Evolutionary conservation across 2,113 vertebrate genomes (phyloP), one percentile per base, ranked within the genome.

Genomic region (Periophthalmus modestus): DNA sequence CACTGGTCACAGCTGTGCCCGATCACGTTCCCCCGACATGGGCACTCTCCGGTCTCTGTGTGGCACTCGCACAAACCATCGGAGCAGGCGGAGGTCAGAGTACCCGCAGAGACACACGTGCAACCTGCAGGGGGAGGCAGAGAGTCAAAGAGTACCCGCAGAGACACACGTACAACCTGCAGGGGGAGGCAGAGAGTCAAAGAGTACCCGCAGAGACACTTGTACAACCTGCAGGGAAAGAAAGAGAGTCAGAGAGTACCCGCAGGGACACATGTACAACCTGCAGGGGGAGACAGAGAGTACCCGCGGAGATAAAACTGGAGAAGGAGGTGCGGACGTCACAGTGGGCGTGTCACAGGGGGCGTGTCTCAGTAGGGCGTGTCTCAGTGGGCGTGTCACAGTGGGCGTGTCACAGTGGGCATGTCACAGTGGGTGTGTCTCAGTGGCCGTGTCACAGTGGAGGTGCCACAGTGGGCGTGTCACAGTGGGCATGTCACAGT

Each of bases 121-220:
- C 94, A 97, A 39, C 93, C 96, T 96, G 87, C 0, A 6, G n/a
- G 43, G 19, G n/a, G 33, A 97, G 15, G 83, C 77, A 0, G 89
- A 79, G 16, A 50, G 69, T 86, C 43, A 93, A 28, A 18, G 18
- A 0, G 94, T 96, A 5, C 95, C 96, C 4, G 73, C 75, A 0
- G 85, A 87, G 78, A 96, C 93, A 46, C 96, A 97, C 54, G 92
- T 84, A 2, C 94, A 97, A 39, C 93, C 96, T 96, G 87, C 0
- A 6, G n/a, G 43, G 19, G n/a, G 33, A 97, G 15, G 83, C 77
- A 0, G 89, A 79, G 16, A 50, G 69, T 86, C 43, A 93, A 28
- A 18, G 18, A 0, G 94, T 96, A 5, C 95, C 96, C 4, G 73
- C 75, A 0, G 85, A 87, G 78, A 96, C 93, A 46, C 96, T 97